Conservation (phyloP, 2,113 vertebrate species). For the Thoracochromis brauschi region DNA sequence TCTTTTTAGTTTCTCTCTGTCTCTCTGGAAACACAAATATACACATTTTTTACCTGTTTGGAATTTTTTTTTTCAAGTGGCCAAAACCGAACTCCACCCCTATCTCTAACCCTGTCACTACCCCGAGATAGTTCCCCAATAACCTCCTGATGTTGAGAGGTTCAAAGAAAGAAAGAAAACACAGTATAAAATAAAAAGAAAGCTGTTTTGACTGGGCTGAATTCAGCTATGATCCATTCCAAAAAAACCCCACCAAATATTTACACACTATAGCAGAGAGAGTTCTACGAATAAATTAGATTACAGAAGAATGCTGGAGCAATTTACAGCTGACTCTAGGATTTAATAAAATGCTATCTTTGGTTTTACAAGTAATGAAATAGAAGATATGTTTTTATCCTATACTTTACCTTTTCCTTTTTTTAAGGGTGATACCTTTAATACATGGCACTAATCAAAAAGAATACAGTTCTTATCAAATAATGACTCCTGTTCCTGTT, state of each 20-base stretch:
- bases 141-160: background rate
- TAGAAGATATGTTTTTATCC: background rate
- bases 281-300: background rate
- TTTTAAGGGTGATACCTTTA: background rate
- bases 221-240: background rate
- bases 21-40: background rate
- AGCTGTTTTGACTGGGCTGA: background rate
- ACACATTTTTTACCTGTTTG: background rate
- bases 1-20: background rate
- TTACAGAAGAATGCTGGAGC: background rate
- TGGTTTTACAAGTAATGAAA: background rate
- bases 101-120: background rate
- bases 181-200: background rate
- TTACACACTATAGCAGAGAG: background rate
- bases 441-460: background rate
- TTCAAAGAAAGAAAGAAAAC: background rate
- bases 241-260: fast-evolving
- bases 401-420: background rate
- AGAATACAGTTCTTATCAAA: background rate
- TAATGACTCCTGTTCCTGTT: background rate
- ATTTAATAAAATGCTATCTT: background rate
- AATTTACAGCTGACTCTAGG: background rate
- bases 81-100: background rate
- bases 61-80: background rate
- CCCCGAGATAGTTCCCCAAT: background rate